phyloP scores from a whole-genome alignment of 2,113 vertebrate genomes.

The Setophaga kirtlandii region DNA sequence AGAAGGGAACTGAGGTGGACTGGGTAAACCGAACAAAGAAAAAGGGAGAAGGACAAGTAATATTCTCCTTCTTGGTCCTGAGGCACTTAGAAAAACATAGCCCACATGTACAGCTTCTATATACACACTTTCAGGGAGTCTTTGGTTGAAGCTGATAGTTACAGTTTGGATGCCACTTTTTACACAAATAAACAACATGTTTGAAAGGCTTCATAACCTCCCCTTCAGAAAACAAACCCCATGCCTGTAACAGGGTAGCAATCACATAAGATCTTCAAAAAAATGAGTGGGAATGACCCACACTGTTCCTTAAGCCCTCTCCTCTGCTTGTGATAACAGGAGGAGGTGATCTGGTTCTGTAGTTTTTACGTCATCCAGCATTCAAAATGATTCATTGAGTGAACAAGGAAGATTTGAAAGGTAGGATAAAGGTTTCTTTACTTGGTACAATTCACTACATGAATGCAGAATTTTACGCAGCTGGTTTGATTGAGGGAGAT shows the following conservation, averaged over 20 bases:
- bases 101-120: not conserved
- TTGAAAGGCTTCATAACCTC: not conserved
- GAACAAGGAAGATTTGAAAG: not conserved
- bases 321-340: not conserved
- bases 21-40: not conserved
- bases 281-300: not conserved
- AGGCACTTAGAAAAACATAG: not conserved
- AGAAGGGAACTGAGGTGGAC: not conserved
- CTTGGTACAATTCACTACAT: not conserved
- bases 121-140: accelerated
- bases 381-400: not conserved
- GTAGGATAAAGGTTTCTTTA: not conserved
- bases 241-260: not conserved
- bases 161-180: not conserved
- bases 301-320: not conserved
- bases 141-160: not conserved
- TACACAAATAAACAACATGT: not conserved
- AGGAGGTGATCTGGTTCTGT: not conserved
- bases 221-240: not conserved
- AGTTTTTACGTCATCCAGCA: not conserved
- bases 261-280: not conserved
- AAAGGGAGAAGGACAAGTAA: not conserved
- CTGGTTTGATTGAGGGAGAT: not conserved
- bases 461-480: not conserved
- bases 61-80: not conserved